These are phyloP conservation scores for Galaxea fascicularis DNA, from an alignment of 92 coral and sea anemone species.

Conservation along the genomic window DNA sequence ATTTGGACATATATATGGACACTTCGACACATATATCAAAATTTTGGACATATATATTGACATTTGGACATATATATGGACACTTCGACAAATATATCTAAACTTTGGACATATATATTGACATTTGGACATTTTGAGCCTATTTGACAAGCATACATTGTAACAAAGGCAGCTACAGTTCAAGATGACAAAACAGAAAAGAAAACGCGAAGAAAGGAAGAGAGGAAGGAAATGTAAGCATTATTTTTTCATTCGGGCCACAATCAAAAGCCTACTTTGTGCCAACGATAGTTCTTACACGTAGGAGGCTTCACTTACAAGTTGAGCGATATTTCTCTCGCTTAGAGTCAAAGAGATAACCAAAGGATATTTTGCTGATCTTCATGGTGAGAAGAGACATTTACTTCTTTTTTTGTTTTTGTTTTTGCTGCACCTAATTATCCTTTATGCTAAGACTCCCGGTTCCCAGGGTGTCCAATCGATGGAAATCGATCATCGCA, in stretches of 20 bases:
- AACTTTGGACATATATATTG: no score
- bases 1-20: no score
- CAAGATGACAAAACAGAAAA: slow-evolving; percentile 28
- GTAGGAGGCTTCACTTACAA: no score
- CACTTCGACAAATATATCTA: no score
- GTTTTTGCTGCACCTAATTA: background rate
- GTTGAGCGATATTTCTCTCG: background rate
- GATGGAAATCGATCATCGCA: no score
- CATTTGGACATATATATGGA: no score
- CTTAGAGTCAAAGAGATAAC: slow-evolving; percentile 84
- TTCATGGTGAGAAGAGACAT: slow-evolving; percentile 77
- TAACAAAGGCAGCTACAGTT: slow-evolving; percentile 8
- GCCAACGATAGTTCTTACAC: background rate
- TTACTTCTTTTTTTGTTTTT: background rate
- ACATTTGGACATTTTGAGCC: no score
- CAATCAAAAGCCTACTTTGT: background rate
- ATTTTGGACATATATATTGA: no score
- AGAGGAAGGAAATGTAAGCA: slow-evolving; percentile 81
- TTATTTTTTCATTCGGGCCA: background rate
- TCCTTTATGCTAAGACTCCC: background rate
- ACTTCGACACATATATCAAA: no score
- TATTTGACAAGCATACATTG: no score
- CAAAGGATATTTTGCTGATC: slow-evolving; percentile 93
- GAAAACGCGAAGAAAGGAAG: slow-evolving; percentile 45
- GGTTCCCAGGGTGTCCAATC: no score